Base-by-base conservation (phyloP, 1,140 invertebrate genomes). In the Procambarus clarkii region DNA sequence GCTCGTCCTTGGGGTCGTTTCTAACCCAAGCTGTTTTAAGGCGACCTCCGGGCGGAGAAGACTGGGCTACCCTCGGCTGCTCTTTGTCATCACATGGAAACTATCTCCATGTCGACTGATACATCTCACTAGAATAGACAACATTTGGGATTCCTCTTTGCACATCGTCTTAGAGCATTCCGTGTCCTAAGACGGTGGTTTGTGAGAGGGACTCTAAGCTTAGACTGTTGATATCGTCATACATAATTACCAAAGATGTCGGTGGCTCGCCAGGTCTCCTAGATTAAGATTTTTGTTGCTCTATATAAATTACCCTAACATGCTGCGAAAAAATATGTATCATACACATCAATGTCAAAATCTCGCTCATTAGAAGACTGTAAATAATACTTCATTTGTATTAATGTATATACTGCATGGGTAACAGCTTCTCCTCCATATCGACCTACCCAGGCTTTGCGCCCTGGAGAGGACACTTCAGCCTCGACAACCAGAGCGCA, bases 161-260 rank as follows among this genome's bases (percentile, higher is more conserved):
- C 18, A 21, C 81, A 24, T 78, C 77, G 87, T 88, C 58, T 81
- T 81, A 60, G 79, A 88, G 79, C 78, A 82, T 88, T 88, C 87
- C 87, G 82, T 21, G 54, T 44, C 45, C 79, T 21, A 54, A 82
- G 60, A 69, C 50, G 81, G n/a, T 34, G n/a, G 34, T 2, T 34
- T 74, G 34, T 24, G 69, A 74, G n/a, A 74, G 69, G 69, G n/a
- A 24, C 34, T 74, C 69, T 21, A 34, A 74, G 7, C n/a, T 74
- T 24, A 34, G 8, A 7, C 24, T 11, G n/a, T 34, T 74, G n/a
- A 8, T 74, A 7, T 34, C 2, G n/a, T 74, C 69, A 3, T 21
- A 21, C 24, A 15, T 8, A 74, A 8, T 15, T 34, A 34, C 69
- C 69, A 21, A 24, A 74, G n/a, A n/a, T 74, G 69, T 74, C 69